A percentile compares a stretch with the other conserved stretches of the same genome.
phyloP scores from a whole-genome alignment of 1,140 invertebrate species.

The Vanessa tameamea region DNA sequence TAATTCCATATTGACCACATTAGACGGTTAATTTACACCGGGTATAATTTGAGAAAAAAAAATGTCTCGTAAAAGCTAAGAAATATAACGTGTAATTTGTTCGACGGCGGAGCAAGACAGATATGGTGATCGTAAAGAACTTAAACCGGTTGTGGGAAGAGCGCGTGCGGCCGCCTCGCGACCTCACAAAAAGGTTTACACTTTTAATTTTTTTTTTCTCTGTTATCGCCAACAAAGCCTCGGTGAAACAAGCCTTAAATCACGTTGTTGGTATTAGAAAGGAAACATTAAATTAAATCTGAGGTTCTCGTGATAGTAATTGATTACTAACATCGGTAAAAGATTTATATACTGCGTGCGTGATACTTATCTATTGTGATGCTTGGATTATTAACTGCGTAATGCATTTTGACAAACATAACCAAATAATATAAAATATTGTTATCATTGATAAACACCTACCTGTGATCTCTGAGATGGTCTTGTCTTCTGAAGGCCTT shows the following conservation, averaged over 20 bases:
- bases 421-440: conserved; percentile 6
- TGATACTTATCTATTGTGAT: conserved; percentile 20
- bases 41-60: conserved; percentile 57
- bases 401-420: conserved; percentile 24
- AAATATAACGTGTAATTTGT: conserved; percentile 79
- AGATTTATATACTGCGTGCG: conserved; percentile 29
- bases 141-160: conserved; percentile 65
- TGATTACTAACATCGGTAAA: conserved; percentile 38
- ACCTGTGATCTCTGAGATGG: conserved; percentile 95
- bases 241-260: conserved; percentile 67
- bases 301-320: conserved; percentile 48
- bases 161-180: conserved; percentile 75
- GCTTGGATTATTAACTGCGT: conserved; percentile 14
- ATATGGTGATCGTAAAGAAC: conserved; percentile 76
- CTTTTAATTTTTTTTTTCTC: conserved; percentile 68
- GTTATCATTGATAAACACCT: conserved; percentile 48
- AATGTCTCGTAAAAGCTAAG: conserved; percentile 74
- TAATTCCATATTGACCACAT: conserved; percentile 59
- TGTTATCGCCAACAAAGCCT: conserved; percentile 70
- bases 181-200: conserved; percentile 79
- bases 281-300: conserved; percentile 59
- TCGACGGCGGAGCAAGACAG: conserved; percentile 70
- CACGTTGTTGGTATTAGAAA: conserved; percentile 63
- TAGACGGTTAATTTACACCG: conserved; percentile 59
- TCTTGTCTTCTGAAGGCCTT: conserved; percentile 97